phyloP scores from a whole-genome alignment of 2,797 vertebrate genomes.

The Chaetophractus vellerosus region DNA sequence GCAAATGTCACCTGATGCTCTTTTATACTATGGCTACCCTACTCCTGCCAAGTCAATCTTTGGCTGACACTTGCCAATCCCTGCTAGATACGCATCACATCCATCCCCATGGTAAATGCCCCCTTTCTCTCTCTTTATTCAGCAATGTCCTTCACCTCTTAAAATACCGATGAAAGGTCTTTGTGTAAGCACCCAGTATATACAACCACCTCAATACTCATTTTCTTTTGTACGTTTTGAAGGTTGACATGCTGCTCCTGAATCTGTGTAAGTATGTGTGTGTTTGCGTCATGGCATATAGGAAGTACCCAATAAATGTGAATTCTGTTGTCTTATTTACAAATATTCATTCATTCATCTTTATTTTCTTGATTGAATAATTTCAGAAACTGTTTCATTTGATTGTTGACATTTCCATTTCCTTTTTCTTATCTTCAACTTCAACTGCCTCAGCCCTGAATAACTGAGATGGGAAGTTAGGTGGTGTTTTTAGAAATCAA shows the following conservation, averaged over 20 bases:
- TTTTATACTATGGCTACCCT: neutral
- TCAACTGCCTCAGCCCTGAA: neutral
- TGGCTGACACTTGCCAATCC: neutral
- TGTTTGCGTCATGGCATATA: neutral
- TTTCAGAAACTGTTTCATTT: slow-evolving; percentile 23
- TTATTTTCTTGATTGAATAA: slow-evolving; percentile 67
- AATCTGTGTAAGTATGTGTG: neutral
- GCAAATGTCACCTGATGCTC: neutral
- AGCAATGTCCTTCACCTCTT: neutral
- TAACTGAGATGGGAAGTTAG: neutral
- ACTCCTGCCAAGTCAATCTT: neutral
- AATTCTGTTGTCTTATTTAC: neutral
- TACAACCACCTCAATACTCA: neutral
- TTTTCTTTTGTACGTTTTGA: neutral
- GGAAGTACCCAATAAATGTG: neutral
- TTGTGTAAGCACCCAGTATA: neutral
- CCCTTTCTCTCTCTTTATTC: neutral
- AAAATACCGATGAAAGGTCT: slow-evolving; percentile 8
- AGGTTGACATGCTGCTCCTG: neutral
- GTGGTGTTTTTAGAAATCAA: neutral
- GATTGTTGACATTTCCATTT: neutral
- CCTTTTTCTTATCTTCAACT: neutral
- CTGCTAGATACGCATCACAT: neutral
- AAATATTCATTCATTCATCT: slow-evolving; percentile 36
- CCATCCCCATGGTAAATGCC: neutral